These are phyloP conservation scores for Nasonia giraulti DNA, from an alignment of 1,140 invertebrate species.

Conservation along the genomic window DNA sequence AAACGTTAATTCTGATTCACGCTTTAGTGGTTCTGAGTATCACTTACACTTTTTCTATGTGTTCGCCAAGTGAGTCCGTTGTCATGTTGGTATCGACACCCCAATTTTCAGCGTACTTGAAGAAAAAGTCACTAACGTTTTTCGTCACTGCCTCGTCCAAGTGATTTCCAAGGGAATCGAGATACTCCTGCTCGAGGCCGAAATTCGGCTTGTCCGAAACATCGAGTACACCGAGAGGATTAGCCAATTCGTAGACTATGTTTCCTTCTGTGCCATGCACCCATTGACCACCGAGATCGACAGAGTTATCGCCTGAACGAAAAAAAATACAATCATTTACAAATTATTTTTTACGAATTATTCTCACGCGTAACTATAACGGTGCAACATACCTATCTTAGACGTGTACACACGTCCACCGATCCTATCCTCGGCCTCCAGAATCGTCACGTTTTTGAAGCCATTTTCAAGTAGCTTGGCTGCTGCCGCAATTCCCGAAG, in stretches of 20 bases:
- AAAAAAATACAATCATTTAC: not conserved
- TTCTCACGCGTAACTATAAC: not conserved
- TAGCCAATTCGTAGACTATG: slow-evolving; percentile 79
- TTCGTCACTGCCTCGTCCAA: slow-evolving; percentile 3
- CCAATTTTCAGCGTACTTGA: slow-evolving; percentile 52
- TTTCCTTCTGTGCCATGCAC: slow-evolving; percentile 87
- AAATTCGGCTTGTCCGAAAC: slow-evolving; percentile 53
- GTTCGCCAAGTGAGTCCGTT: slow-evolving; percentile 70
- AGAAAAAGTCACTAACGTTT: slow-evolving; percentile 57
- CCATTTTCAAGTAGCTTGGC: slow-evolving; percentile 72
- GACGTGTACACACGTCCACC: slow-evolving; percentile 73
- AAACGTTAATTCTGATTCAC: not conserved
- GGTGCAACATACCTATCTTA: not conserved
- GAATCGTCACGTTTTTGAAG: slow-evolving; percentile 38
- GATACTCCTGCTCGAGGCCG: slow-evolving; percentile 73
- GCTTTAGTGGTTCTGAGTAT: not conserved
- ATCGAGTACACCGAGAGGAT: slow-evolving; percentile 53
- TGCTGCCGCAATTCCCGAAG: slow-evolving; percentile 77
- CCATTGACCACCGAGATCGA: slow-evolving; percentile 91
- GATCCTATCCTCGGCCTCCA: slow-evolving; percentile 78
- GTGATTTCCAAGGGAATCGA: slow-evolving; percentile 63
- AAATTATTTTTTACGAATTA: not conserved
- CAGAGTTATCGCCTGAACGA: slow-evolving; percentile 71
- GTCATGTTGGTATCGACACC: slow-evolving; percentile 56
- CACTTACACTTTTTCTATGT: slow-evolving; percentile 66